These are phyloP conservation scores for Microctenopoma steveboyesi DNA, from an alignment of 2,797 vertebrate genomes.

Conservation along the genomic window DNA sequence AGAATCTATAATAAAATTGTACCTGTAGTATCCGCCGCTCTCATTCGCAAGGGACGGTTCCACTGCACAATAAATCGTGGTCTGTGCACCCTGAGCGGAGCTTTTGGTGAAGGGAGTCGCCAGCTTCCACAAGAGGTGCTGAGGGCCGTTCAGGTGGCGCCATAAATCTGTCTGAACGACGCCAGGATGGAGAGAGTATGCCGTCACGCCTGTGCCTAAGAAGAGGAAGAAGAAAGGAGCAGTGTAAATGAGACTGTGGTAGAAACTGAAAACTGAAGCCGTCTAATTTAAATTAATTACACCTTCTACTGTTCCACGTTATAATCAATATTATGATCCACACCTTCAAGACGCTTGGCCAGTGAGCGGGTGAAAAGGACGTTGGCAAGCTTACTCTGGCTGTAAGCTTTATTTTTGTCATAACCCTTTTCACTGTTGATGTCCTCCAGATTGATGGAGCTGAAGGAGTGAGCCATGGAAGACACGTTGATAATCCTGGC, in stretches of 20 bases:
- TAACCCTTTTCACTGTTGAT: slow-evolving; percentile 91
- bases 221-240: no score
- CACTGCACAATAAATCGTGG: slow-evolving; percentile 90
- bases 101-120: slow-evolving; percentile 85
- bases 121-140: slow-evolving; percentile 75
- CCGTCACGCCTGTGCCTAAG: slow-evolving; percentile 87
- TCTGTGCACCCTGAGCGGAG: slow-evolving; percentile 90
- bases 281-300: neutral
- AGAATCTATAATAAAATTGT: neutral
- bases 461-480: slow-evolving; percentile 86
- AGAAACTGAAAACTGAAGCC: neutral
- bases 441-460: slow-evolving; percentile 90
- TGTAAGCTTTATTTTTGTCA: slow-evolving; percentile 82
- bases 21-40: slow-evolving; percentile 94
- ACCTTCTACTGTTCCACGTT: no score
- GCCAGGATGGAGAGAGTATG: slow-evolving; percentile 90
- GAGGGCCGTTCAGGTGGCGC: slow-evolving; percentile 80
- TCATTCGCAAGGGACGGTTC: slow-evolving; percentile 86
- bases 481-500: slow-evolving; percentile 89
- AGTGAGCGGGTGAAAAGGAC: slow-evolving; percentile 89
- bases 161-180: slow-evolving; percentile 86
- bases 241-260: no score
- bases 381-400: slow-evolving; percentile 93
- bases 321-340: neutral
- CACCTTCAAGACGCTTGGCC: slow-evolving; percentile 88